Conservation (phyloP, 2,888 invertebrate genomes). For the Linnaemya vulpina region DNA sequence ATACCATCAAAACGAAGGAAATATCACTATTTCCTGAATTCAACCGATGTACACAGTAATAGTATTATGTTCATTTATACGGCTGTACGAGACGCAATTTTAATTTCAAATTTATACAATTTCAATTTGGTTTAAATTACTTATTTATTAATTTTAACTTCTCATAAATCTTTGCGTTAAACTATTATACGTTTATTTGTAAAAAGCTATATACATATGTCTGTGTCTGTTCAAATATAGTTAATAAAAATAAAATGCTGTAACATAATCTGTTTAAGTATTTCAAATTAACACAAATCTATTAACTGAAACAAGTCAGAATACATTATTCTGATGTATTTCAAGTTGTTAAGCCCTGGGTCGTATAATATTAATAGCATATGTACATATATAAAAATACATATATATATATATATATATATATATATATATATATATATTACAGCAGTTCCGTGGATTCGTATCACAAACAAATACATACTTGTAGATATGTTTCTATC, state of each 20-base stretch:
- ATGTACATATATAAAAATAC: no score
- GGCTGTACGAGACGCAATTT: conserved; percentile 61
- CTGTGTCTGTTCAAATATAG: background rate
- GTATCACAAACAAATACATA: no score
- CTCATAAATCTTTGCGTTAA: background rate
- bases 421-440: no score
- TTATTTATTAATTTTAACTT: background rate
- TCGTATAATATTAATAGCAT: background rate
- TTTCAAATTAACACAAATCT: background rate
- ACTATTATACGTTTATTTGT: background rate
- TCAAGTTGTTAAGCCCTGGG: background rate
- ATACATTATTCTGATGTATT: background rate
- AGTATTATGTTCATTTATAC: conserved; percentile 57
- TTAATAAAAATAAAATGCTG: conserved; percentile 10
- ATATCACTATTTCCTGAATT: conserved; percentile 99
- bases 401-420: no score
- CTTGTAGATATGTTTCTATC: no score
- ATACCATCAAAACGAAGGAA: conserved; percentile 99
- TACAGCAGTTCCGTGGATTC: no score
- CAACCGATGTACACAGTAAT: conserved; percentile 90
- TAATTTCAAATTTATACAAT: conserved; percentile 45
- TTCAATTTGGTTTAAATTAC: conserved; percentile 51
- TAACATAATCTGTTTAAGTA: background rate
- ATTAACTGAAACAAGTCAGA: background rate
- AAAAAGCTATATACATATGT: background rate